phyloP scores from a whole-genome alignment of 2,797 vertebrate species.

The Morelia viridis region DNA sequence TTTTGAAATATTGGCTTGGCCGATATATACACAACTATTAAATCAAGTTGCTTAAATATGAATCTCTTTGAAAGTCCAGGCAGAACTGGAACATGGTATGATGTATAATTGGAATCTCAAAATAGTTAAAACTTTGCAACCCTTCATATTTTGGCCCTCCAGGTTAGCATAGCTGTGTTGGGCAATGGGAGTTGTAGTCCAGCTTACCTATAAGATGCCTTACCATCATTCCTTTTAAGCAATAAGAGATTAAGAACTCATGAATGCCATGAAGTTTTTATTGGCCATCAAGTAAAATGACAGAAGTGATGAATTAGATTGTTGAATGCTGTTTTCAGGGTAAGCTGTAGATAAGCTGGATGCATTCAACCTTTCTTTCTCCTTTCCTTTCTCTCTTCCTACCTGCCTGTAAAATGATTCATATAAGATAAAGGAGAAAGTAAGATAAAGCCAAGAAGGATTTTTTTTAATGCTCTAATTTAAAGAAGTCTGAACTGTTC shows the following conservation, averaged over 20 bases:
- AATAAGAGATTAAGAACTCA: neutral
- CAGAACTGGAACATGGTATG: neutral
- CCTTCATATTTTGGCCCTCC: neutral
- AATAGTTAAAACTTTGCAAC: neutral
- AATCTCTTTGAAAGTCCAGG: too few relatives aligned
- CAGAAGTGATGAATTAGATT: neutral
- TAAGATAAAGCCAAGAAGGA: neutral
- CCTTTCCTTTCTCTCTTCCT: too few relatives aligned
- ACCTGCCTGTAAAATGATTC: neutral
- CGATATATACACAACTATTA: neutral
- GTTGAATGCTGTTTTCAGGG: neutral
- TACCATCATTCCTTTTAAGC: neutral
- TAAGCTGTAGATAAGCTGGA: neutral
- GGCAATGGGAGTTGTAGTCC: too few relatives aligned
- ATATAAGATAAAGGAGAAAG: neutral
- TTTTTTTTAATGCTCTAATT: neutral
- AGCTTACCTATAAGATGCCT: too few relatives aligned
- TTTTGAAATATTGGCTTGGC: neutral
- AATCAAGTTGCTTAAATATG: neutral
- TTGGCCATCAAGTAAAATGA: too few relatives aligned
- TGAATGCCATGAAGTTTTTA: neutral
- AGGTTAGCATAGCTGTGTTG: too few relatives aligned
- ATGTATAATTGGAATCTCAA: neutral
- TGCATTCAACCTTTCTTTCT: too few relatives aligned
- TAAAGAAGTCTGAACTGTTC: neutral